Base-by-base conservation (phyloP, 92 coral and sea anemone species). In the Porites divaricata region DNA sequence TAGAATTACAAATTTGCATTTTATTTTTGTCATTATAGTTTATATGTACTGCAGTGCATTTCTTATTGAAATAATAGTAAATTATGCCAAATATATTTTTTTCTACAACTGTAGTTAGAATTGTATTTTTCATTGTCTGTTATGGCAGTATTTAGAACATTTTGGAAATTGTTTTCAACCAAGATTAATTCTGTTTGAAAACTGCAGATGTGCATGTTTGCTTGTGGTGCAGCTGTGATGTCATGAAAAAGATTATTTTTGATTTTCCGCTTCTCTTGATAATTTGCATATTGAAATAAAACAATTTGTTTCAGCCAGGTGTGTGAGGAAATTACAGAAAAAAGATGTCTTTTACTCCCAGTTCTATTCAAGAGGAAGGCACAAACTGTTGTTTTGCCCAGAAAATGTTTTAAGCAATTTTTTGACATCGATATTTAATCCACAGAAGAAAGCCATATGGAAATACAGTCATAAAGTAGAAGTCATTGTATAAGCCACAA, bases 401-500 rank as follows among this genome's bases (percentile, higher is more conserved):
- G 45, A 35, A 35, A 35, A 35, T 35, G 45, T 35, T 35, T 35
- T 35, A 35, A 35, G 45, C 45, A 35, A 35, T 35, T 66, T 66
- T 20, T 22, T 20, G 10, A 20, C 16, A 58, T 35, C 11, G 25
- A 75, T 19, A 74, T 62, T 19, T 62, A 62, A 77, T 77, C 48
- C 51, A 77, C 81, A 63, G 54, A 19, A 28, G 74, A 67, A 68
- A 17, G 35, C 19, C 7, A 15, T 15, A 68, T 26, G 68, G 67
- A 48, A 72, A 73, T 61, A 4, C 48, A 56, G 28, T 48, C 26
- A 72, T 61, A 69, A 67, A 69, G 56, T 24, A 59, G 72, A 82
- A 82, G 28, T 72, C 77, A 59, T 61, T 82, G 52, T 72, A 20
- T 41, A 56, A 72, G 52, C 86, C 79, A 72, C 86, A 61, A 72